Evolutionary conservation across 1,140 invertebrate species (phyloP).

Genomic region (Sipha flava): DNA sequence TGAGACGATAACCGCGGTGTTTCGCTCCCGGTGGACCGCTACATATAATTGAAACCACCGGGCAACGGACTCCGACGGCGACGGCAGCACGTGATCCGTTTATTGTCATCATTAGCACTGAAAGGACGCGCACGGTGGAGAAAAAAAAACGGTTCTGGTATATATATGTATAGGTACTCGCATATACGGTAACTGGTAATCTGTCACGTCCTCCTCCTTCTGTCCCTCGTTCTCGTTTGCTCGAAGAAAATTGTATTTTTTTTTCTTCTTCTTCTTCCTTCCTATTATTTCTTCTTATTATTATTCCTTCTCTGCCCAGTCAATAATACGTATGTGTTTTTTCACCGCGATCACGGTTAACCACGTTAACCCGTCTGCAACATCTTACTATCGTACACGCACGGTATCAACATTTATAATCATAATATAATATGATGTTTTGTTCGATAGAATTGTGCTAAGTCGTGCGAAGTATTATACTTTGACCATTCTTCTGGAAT

Average conservation of each 20-base stretch:
- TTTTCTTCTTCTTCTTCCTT: not conserved
- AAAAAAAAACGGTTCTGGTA: not conserved
- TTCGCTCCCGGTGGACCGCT: not conserved
- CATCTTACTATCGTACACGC: too few relatives aligned
- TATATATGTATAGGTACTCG: not conserved
- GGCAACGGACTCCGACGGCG: not conserved
- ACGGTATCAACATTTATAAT: too few relatives aligned
- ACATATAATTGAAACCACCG: not conserved
- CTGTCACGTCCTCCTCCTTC: not conserved
- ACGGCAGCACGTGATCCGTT: conserved; percentile 17
- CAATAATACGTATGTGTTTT: too few relatives aligned
- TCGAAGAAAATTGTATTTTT: not conserved
- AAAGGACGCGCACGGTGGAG: not conserved
- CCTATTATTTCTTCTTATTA: not conserved
- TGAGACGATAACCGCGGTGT: too few relatives aligned
- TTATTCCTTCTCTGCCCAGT: not conserved
- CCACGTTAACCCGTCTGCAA: too few relatives aligned
- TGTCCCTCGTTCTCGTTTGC: not conserved
- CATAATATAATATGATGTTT: too few relatives aligned
- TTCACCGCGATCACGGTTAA: too few relatives aligned
- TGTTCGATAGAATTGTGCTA: too few relatives aligned
- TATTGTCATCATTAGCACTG: conserved; percentile 20
- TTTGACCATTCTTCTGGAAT: too few relatives aligned
- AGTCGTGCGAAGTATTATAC: too few relatives aligned
- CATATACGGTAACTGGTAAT: not conserved